Evolutionary conservation across 2,113 vertebrate genomes (phyloP).

Genomic region (Sander vitreus): DNA sequence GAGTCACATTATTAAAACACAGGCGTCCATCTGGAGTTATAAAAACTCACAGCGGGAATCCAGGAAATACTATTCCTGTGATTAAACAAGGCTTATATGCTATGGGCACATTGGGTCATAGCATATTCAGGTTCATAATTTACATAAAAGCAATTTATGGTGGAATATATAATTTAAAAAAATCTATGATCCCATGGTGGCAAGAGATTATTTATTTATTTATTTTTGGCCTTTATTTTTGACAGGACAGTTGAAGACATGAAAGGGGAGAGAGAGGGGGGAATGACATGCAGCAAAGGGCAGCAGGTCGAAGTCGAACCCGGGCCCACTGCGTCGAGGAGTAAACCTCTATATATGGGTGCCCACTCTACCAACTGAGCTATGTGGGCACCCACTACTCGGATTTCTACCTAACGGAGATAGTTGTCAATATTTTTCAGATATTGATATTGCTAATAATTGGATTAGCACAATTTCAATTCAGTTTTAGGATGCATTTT

Average conservation of each 20-base stretch:
- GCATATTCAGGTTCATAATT: conserved; percentile 9
- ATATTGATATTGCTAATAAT: not conserved
- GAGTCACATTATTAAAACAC: conserved; percentile 27
- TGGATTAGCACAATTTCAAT: not conserved
- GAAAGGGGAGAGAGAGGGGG: no score
- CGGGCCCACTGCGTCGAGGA: no score
- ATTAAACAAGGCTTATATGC: conserved; percentile 9
- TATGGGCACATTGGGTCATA: not conserved
- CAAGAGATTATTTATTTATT: no score
- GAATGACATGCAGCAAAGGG: no score
- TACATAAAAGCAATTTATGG: conserved; percentile 6
- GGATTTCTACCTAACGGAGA: not conserved
- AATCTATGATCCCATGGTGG: not conserved
- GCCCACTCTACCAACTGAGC: no score
- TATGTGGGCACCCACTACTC: no score
- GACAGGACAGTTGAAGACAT: no score
- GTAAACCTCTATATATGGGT: no score
- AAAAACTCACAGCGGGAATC: conserved; percentile 17
- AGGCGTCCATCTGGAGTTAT: conserved; percentile 10
- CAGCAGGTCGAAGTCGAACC: no score
- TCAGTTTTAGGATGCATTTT: conserved; percentile 2
- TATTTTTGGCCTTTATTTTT: no score
- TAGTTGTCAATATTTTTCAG: no score
- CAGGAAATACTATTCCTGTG: not conserved
- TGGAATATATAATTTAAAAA: not conserved